Evolutionary conservation across 2,113 vertebrate species (phyloP).

Genomic region (Vulpes lagopus): DNA sequence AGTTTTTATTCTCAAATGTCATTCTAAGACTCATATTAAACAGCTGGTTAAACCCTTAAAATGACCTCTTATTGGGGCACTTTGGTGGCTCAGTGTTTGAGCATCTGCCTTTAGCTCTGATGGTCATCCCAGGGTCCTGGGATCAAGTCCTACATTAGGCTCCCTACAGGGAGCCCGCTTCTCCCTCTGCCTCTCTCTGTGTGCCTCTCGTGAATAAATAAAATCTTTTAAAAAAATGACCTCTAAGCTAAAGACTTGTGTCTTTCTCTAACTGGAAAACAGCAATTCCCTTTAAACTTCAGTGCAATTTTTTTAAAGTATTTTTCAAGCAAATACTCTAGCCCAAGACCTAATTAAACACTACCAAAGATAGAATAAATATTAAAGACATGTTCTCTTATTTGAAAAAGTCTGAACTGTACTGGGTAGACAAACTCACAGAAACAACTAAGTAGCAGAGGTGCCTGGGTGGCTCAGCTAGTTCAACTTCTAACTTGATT

Average conservation of each 20-base stretch:
- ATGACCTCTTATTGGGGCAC: too few relatives aligned
- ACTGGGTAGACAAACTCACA: neutral
- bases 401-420: neutral
- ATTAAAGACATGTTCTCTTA: neutral
- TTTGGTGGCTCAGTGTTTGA: too few relatives aligned
- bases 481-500: neutral
- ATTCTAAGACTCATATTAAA: neutral
- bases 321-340: conserved; percentile 18
- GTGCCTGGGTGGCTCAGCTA: neutral
- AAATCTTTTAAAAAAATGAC: neutral
- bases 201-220: too few relatives aligned
- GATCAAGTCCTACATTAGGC: too few relatives aligned
- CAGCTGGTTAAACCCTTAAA: neutral
- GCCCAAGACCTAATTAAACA: neutral
- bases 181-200: too few relatives aligned
- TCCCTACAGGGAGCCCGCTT: too few relatives aligned
- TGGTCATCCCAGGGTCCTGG: too few relatives aligned
- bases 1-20: neutral
- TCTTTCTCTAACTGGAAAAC: neutral
- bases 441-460: neutral
- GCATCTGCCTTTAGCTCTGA: too few relatives aligned
- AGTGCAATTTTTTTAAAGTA: neutral
- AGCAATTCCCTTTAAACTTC: conserved; percentile 30
- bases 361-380: neutral
- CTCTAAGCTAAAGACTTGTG: neutral